Evolutionary conservation across 2,888 invertebrate genomes (phyloP), one percentile per base, ranked within the genome.

Genomic region (Liopterus haemorrhoidalis): DNA sequence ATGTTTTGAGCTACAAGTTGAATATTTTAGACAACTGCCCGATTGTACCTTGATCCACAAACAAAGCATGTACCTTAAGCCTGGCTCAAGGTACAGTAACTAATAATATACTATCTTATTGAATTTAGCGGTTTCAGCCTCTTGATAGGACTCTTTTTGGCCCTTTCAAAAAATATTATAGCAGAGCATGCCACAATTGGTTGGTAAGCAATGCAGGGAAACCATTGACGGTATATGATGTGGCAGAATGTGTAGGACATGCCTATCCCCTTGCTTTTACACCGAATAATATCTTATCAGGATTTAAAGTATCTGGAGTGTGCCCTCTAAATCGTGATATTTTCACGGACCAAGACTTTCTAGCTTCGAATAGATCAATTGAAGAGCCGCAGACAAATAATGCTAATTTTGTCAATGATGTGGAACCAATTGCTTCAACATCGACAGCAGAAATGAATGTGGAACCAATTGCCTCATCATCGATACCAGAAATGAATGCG

Each of bases 221-320:
- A 48, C 47, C 55, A 16, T 53, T 61, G 20, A 54, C 55, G n/a
- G 59, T 63, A 22, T 58, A 62, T 49, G 53, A 59, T 24, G 45
- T 59, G 22, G 50, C 56, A 31, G 52, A 28, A 25, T 41, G 51
- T 40, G 42, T 52, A 14, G 49, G 42, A 6, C 41, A 18, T 19
- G 55, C 57, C 9, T 49, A 51, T 18, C 50, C 45, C 22, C 18
- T 31, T 14, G 53, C 55, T 15, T 48, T 56, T 28, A 54, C 53
- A 15, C 49, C 52, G 28, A 42, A 11, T 12, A 61, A 58, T 39
- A 57, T 61, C n/a, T 38, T 18, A 28, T 36, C 50, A 16, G 56
- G 56, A 19, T 60, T 59, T 47, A 37, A 24, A 16, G 45, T 43
- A 30, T 48, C 53, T 12, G 60, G 57, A 2, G 55, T 56, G 33